phyloP scores from a whole-genome alignment of 2,888 invertebrate genomes.

The Hermaeophaga mercurialis region DNA sequence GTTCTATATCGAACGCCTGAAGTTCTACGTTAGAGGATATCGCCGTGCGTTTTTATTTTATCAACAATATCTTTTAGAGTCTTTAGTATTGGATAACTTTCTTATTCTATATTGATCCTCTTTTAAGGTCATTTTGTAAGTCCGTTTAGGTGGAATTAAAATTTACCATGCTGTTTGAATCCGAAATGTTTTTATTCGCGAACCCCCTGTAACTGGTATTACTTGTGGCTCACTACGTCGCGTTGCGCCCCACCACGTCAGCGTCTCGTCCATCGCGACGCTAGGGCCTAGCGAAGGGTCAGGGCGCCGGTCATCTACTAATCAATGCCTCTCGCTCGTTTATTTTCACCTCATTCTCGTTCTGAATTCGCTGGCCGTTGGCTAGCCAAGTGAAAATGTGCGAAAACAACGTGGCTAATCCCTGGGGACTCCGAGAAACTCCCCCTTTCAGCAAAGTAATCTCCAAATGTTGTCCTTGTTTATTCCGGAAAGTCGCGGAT shows the following conservation, averaged over 20 bases:
- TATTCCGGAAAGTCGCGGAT: constrained; percentile 41
- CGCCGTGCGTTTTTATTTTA: too few relatives aligned
- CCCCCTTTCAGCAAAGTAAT: constrained; percentile 21
- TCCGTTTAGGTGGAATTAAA: too few relatives aligned
- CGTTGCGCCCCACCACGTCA: constrained; percentile 7
- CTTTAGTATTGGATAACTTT: too few relatives aligned
- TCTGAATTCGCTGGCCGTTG: not conserved
- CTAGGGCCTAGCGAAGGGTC: constrained; percentile 37
- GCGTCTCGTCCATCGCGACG: constrained; percentile 36
- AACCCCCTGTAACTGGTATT: constrained; percentile 5
- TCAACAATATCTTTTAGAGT: too few relatives aligned
- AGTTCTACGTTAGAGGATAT: too few relatives aligned
- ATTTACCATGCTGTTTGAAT: too few relatives aligned
- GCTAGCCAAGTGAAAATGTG: constrained; percentile 33
- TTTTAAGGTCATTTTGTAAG: too few relatives aligned
- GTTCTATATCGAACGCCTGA: too few relatives aligned
- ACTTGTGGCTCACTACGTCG: constrained; percentile 15
- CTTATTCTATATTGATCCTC: too few relatives aligned
- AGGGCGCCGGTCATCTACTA: constrained; percentile 47
- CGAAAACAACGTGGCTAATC: constrained; percentile 38
- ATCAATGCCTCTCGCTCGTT: constrained; percentile 40
- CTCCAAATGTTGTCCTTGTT: constrained; percentile 42
- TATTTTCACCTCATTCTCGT: constrained; percentile 13
- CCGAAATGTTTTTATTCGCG: too few relatives aligned
- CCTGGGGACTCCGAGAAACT: constrained; percentile 44